phyloP scores from a whole-genome alignment of 2,797 vertebrate species.

The Furcifer pardalis region DNA sequence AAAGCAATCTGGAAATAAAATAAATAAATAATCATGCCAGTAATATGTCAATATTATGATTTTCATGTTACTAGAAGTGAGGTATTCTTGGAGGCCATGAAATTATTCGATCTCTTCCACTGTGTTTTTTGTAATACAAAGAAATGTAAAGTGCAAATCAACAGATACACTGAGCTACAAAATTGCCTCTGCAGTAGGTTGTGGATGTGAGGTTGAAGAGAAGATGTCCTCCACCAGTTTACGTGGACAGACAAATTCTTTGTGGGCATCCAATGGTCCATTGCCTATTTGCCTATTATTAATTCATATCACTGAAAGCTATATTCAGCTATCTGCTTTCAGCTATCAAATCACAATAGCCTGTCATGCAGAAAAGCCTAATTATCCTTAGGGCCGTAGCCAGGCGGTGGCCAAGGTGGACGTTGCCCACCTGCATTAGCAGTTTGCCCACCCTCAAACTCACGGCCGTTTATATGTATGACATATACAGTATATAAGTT shows the following conservation, averaged over 20 bases:
- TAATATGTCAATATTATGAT: background rate
- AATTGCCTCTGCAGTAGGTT: background rate
- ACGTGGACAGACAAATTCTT: no score
- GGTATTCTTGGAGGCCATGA: background rate
- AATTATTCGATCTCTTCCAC: background rate
- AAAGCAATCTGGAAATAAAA: no score
- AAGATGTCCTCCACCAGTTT: background rate
- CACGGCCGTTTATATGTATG: no score
- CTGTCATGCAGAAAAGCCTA: background rate
- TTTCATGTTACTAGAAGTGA: background rate
- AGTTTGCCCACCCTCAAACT: no score
- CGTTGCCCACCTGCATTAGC: no score
- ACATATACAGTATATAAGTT: no score
- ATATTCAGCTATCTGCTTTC: background rate
- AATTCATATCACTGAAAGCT: background rate
- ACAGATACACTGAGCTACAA: background rate
- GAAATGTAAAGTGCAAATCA: background rate
- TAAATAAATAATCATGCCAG: background rate
- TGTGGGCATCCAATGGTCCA: background rate
- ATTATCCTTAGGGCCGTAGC: no score
- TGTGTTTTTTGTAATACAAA: background rate
- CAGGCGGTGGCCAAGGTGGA: no score
- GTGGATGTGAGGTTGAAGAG: background rate
- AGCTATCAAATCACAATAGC: background rate
- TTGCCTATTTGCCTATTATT: background rate